phyloP scores from a whole-genome alignment of 2,797 vertebrate genomes.

The Saxicola maurus region DNA sequence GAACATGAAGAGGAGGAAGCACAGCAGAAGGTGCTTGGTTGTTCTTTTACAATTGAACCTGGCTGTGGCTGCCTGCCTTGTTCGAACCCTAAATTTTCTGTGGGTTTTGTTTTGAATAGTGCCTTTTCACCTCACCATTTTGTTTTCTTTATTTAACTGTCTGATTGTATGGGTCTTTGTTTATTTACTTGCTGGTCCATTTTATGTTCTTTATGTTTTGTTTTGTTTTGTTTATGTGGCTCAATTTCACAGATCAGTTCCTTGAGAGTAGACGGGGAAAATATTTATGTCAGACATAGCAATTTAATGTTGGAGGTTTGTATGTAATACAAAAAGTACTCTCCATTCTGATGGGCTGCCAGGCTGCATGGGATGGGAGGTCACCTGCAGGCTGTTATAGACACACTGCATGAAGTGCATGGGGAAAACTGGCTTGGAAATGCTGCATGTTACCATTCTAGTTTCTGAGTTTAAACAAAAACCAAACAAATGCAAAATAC shows the following conservation, averaged over 20 bases:
- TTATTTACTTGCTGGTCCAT: constrained; percentile 54
- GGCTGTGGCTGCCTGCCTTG: constrained; percentile 42
- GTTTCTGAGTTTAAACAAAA: neutral
- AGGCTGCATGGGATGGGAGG: constrained; percentile 77
- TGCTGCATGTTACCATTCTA: constrained; percentile 64
- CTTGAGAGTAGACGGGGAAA: constrained; percentile 97
- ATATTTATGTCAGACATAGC: constrained; percentile 99
- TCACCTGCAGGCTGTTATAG: constrained; percentile 83
- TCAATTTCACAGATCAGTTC: constrained; percentile 91
- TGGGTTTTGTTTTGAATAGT: constrained; percentile 48
- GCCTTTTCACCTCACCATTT: constrained; percentile 32
- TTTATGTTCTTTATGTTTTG: neutral
- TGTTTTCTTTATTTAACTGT: constrained; percentile 47
- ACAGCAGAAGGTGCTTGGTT: constrained; percentile 67
- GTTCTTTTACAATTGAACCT: neutral
- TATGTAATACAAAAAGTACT: constrained; percentile 76
- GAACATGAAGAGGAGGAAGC: constrained; percentile 67
- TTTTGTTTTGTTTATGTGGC: constrained; percentile 46
- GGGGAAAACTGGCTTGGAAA: constrained; percentile 51
- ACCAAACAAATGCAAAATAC: neutral
- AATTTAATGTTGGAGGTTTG: constrained; percentile 99
- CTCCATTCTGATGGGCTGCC: constrained; percentile 75
- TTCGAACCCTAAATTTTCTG: constrained; percentile 6
- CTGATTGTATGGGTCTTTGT: constrained; percentile 31
- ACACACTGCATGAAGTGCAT: constrained; percentile 85